Evolutionary conservation across 2,888 invertebrate species (phyloP), one percentile per base, ranked within the genome.

Genomic region (Notocelia uddmanniana): DNA sequence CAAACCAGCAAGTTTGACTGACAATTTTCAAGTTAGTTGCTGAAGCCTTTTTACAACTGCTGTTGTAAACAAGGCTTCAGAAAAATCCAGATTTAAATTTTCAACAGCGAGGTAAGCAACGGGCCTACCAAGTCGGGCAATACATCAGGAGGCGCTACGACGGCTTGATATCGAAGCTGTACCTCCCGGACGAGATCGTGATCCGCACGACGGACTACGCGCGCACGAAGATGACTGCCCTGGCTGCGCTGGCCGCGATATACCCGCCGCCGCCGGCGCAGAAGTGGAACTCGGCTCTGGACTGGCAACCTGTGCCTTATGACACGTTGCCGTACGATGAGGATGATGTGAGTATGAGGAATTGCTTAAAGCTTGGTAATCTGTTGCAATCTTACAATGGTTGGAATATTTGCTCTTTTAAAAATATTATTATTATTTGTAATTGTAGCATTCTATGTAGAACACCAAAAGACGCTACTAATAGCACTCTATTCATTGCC

Each of bases 191-290:
- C 48, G 92, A 96, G 82, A 85, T 95, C 9, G 76, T 80, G 13
- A 88, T 94, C 58, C 89, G 95, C 26, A 96, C 96, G 45, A 96
- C 97, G 0, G 95, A 96, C 82, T 96, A 94, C 81, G 96, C 96
- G 67, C 93, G 97, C 60, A 97, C 97, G 0, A 95, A 97, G 87
- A 96, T 96, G 95, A 96, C 96, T 3, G 96, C 95, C 0, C 91
- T 96, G 73, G 88, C 96, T 31, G 96, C 96, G 3, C 87, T 96
- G 72, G 95, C 96, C 1, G 97, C 96, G 0, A 81, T 97, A 26
- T 97, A 95, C 83, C 96, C 96, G 2, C 96, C 96, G 0, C 81
- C 84, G 18, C 85, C 83, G 0, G 81, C 89, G 1, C 95, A 96
- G 80, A 87, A 81, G 73, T 96, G 96, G 96, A 94, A 95, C 74